Conservation (phyloP, 2,888 invertebrate species). For the Dione juno region DNA sequence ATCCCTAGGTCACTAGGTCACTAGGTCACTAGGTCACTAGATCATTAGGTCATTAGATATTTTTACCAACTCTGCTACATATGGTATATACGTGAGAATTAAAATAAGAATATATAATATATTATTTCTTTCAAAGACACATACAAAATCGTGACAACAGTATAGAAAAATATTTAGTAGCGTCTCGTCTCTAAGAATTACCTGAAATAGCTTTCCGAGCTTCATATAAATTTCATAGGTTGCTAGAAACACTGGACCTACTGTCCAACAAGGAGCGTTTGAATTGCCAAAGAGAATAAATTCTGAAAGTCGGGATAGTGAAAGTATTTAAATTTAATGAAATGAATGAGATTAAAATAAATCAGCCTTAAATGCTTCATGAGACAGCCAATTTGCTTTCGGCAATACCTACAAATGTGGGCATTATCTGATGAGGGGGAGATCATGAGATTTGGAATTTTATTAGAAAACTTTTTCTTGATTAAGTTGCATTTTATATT, state of each 20-base stretch:
- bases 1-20: too few relatives aligned
- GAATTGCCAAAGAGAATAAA: slow-evolving; percentile 15
- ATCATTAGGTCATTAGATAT: too few relatives aligned
- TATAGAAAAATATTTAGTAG: slow-evolving; percentile 3
- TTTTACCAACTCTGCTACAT: too few relatives aligned
- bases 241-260: slow-evolving; percentile 43
- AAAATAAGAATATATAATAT: too few relatives aligned
- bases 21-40: too few relatives aligned
- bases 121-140: not conserved
- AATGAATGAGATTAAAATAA: slow-evolving; percentile 5
- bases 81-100: too few relatives aligned
- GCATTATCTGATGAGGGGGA: slow-evolving; percentile 16
- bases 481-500: not conserved
- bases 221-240: slow-evolving; percentile 55
- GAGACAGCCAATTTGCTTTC: slow-evolving; percentile 20
- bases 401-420: slow-evolving; percentile 19
- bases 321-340: not conserved
- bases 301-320: not conserved
- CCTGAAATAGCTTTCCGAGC: slow-evolving; percentile 34
- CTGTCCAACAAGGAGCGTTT: slow-evolving; percentile 21
- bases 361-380: slow-evolving; percentile 14
- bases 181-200: slow-evolving; percentile 30
- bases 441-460: slow-evolving; percentile 8
- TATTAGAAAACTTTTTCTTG: slow-evolving; percentile 17
- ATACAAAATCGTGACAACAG: not conserved